phyloP scores from a whole-genome alignment of 1,140 invertebrate genomes.

The Eubasilissa regina region DNA sequence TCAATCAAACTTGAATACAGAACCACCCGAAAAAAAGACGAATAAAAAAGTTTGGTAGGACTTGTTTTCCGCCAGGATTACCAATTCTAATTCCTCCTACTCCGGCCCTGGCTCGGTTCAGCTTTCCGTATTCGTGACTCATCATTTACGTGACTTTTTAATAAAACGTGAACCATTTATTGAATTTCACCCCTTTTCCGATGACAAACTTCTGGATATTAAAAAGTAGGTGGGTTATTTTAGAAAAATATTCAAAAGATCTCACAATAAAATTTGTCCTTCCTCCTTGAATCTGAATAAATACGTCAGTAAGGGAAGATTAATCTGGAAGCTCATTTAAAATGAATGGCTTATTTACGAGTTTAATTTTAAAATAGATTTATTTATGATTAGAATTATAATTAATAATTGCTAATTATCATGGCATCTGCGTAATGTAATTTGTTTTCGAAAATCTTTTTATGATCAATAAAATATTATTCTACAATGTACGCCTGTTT shows the following conservation, averaged over 20 bases:
- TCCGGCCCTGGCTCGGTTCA: slow-evolving; percentile 20
- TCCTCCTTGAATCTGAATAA: neutral
- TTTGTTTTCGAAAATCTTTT: too few species aligned
- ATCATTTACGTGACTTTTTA: slow-evolving; percentile 56
- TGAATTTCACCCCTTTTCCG: slow-evolving; percentile 43
- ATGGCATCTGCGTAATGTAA: too few species aligned
- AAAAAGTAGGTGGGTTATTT: slow-evolving; percentile 26
- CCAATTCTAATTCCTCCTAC: slow-evolving; percentile 47
- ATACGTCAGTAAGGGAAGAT: neutral
- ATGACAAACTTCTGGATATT: slow-evolving; percentile 34
- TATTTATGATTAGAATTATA: too few species aligned
- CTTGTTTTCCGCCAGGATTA: slow-evolving; percentile 46
- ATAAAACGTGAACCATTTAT: slow-evolving; percentile 54
- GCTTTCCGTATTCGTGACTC: slow-evolving; percentile 42
- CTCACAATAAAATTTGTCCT: neutral
- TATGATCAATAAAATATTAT: too few species aligned
- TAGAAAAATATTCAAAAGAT: slow-evolving; percentile 24
- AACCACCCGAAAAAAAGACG: slow-evolving; percentile 5
- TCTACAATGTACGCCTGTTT: too few species aligned
- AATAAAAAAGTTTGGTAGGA: slow-evolving; percentile 18
- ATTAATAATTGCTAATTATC: too few species aligned
- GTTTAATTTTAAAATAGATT: too few species aligned
- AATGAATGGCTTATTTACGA: too few species aligned
- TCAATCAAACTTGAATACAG: slow-evolving; percentile 40
- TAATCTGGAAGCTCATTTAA: neutral